Conservation (phyloP, 2,797 vertebrate species). For the Pelobates cultripes region DNA sequence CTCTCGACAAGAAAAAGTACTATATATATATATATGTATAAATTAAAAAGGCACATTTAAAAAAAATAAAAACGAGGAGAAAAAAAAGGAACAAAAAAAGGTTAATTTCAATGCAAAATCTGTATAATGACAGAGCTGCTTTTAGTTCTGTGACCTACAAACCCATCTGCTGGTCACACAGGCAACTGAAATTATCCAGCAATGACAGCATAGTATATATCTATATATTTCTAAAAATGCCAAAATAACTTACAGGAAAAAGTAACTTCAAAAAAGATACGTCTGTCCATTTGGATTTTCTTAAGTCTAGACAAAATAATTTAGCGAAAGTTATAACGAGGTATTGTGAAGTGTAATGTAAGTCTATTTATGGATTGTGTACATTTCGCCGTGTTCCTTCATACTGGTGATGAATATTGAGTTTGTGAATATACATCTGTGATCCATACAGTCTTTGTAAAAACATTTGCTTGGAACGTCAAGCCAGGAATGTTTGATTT, state of each 20-base stretch:
- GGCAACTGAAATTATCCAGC: background rate
- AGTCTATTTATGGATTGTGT: slow-evolving; percentile 14
- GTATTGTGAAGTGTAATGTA: slow-evolving; percentile 19
- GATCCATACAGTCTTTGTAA: slow-evolving; percentile 32
- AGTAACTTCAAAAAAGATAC: no score
- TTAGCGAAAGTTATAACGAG: background rate
- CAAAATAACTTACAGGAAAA: background rate
- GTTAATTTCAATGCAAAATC: no score
- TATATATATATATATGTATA: no score
- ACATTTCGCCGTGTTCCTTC: slow-evolving; percentile 28
- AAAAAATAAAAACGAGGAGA: no score
- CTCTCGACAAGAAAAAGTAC: no score
- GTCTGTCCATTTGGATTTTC: no score
- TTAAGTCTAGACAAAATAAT: background rate
- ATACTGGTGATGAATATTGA: slow-evolving; percentile 22
- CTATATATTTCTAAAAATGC: background rate
- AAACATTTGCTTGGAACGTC: slow-evolving; percentile 33
- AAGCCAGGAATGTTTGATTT: slow-evolving; percentile 39
- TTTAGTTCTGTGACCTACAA: background rate
- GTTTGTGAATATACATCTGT: slow-evolving; percentile 27
- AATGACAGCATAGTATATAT: background rate
- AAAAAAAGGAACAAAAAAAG: no score
- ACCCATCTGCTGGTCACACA: background rate
- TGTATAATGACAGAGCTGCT: no score
- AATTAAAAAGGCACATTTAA: no score